Conservation (phyloP, 2,888 invertebrate genomes). For the Xestia ashworthii region DNA sequence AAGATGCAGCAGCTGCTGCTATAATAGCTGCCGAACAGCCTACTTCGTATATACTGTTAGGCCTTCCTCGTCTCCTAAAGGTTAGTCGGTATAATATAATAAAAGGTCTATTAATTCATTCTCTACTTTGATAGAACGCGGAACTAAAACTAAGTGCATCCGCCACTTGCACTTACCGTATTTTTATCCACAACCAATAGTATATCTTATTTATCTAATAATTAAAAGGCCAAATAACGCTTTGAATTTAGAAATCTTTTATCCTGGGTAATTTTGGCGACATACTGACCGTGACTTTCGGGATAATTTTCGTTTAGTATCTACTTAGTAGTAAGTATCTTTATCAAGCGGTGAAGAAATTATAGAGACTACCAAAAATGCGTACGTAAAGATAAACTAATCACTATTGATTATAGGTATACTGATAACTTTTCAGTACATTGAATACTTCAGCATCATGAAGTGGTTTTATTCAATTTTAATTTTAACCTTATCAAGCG, state of each 20-base stretch:
- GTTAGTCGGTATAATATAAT: background rate
- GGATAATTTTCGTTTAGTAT: background rate
- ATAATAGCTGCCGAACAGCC: background rate
- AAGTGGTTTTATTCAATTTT: slow-evolving; percentile 68
- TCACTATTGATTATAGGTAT: slow-evolving; percentile 49
- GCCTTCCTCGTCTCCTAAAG: background rate
- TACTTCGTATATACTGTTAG: too few species aligned
- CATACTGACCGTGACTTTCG: too few species aligned
- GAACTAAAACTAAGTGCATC: slow-evolving; percentile 4
- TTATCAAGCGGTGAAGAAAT: slow-evolving; percentile 21
- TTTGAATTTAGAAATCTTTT: background rate
- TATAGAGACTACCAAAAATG: slow-evolving; percentile 13
- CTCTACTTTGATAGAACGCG: background rate
- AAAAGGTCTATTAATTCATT: background rate
- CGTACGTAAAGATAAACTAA: slow-evolving; percentile 55
- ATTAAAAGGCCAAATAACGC: background rate
- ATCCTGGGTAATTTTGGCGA: background rate
- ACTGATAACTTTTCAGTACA: slow-evolving; percentile 54
- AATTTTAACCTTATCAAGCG: slow-evolving; percentile 61
- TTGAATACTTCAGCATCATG: slow-evolving; percentile 40
- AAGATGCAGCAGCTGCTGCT: background rate
- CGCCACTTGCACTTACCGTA: background rate
- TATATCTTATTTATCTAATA: background rate
- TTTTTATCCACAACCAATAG: background rate
- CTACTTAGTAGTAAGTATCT: background rate